Conservation (phyloP, 1,140 invertebrate genomes). For the Hycleus cichorii region DNA sequence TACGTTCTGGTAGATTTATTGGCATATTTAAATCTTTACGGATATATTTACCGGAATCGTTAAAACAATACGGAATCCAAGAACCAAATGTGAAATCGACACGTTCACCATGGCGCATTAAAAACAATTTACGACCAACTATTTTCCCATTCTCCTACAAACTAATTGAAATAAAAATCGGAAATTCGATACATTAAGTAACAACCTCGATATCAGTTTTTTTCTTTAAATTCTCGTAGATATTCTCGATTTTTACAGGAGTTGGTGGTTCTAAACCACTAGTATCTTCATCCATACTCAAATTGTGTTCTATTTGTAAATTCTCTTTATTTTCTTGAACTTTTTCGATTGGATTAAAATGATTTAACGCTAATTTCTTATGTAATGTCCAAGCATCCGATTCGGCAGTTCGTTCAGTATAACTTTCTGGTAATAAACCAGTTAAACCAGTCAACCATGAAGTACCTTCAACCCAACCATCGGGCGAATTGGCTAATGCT, state of each 20-base stretch:
- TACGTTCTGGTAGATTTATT: slow-evolving; percentile 54
- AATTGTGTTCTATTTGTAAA: neutral
- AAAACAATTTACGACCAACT: slow-evolving; percentile 54
- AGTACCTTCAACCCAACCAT: slow-evolving; percentile 81
- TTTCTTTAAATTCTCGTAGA: neutral
- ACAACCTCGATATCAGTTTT: neutral
- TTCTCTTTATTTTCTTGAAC: neutral
- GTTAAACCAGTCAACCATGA: slow-evolving; percentile 79
- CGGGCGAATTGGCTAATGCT: slow-evolving; percentile 60
- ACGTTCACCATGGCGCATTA: slow-evolving; percentile 81
- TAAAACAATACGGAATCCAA: slow-evolving; percentile 84
- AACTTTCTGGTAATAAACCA: slow-evolving; percentile 70
- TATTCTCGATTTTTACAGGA: neutral
- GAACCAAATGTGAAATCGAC: slow-evolving; percentile 86
- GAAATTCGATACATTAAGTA: too few species aligned
- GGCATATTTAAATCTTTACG: slow-evolving; percentile 89
- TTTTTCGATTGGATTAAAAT: slow-evolving; percentile 3
- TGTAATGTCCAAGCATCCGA: slow-evolving; percentile 88
- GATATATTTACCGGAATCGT: slow-evolving; percentile 67
- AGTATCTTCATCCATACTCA: neutral
- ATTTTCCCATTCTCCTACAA: neutral
- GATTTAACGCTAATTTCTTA: slow-evolving; percentile 52
- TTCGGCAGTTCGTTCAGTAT: slow-evolving; percentile 74
- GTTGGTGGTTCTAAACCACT: slow-evolving; percentile 1
- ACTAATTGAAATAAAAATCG: too few species aligned